Conservation (phyloP, 2,113 vertebrate genomes). For the Corvus moneduloides region DNA sequence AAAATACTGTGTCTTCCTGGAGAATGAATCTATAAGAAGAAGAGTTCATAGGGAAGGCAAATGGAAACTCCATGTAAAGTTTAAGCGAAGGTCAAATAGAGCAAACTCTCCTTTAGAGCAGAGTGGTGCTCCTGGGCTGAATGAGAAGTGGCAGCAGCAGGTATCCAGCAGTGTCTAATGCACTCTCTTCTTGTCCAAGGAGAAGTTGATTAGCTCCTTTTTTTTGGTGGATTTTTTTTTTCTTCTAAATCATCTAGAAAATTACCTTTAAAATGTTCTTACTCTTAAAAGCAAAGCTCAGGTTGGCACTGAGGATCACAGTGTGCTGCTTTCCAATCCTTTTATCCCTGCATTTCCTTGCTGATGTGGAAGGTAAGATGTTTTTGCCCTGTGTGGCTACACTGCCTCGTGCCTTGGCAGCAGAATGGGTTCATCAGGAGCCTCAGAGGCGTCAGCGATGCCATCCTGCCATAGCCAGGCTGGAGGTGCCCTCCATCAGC, state of each 20-base stretch:
- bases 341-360: background rate
- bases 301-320: background rate
- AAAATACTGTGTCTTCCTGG: background rate
- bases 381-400: rapidly evolving
- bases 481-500: background rate
- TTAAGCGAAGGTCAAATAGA: slow-evolving; percentile 37
- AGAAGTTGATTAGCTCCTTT: background rate
- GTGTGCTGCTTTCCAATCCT: background rate
- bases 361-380: background rate
- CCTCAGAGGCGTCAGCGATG: rapidly evolving
- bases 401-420: background rate
- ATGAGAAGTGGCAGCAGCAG: background rate
- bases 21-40: slow-evolving; percentile 14
- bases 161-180: background rate
- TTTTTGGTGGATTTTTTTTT: background rate
- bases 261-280: background rate
- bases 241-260: background rate
- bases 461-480: background rate
- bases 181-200: background rate
- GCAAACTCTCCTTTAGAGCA: background rate
- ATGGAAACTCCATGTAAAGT: slow-evolving; percentile 39
- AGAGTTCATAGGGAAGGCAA: slow-evolving; percentile 11
- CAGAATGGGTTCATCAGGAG: rapidly evolving
- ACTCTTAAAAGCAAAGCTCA: background rate
- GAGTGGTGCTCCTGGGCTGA: background rate